phyloP scores from a whole-genome alignment of 2,797 vertebrate species.

The Microcaecilia unicolor region DNA sequence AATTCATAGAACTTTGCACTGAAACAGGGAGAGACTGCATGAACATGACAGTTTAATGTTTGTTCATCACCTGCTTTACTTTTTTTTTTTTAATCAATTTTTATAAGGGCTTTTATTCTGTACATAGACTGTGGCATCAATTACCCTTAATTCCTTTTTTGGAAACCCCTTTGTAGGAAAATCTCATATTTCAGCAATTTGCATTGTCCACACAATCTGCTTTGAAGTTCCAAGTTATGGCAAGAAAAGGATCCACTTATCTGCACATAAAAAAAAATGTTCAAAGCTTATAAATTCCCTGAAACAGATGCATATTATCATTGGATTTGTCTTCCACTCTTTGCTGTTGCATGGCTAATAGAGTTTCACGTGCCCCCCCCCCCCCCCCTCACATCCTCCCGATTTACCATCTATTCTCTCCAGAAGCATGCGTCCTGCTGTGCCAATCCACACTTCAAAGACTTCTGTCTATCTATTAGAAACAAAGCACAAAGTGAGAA shows the following conservation, averaged over 20 bases:
- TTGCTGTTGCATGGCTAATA: constrained; percentile 84
- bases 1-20: constrained; percentile 29
- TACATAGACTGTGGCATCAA: constrained; percentile 84
- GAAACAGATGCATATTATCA: constrained; percentile 99
- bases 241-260: constrained; percentile 94
- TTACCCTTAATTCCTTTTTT: constrained; percentile 85
- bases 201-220: constrained; percentile 94
- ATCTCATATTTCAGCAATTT: constrained; percentile 88
- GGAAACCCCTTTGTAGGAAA: constrained; percentile 74
- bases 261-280: constrained; percentile 90
- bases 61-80: constrained; percentile 39
- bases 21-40: constrained; percentile 16
- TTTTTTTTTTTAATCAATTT: constrained; percentile 65
- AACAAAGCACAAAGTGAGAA: constrained; percentile 85
- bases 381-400: constrained; percentile 58
- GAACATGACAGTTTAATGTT: constrained; percentile 26
- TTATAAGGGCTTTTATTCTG: no score
- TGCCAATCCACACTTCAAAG: constrained; percentile 94
- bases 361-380: constrained; percentile 75
- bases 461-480: constrained; percentile 80
- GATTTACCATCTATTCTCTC: constrained; percentile 81
- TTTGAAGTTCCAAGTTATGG: constrained; percentile 98
- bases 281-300: constrained; percentile 97
- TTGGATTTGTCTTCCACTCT: constrained; percentile 84
- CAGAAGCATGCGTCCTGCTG: constrained; percentile 83